phyloP scores from a whole-genome alignment of 2,888 invertebrate genomes.

The Hanleya hanleyi region DNA sequence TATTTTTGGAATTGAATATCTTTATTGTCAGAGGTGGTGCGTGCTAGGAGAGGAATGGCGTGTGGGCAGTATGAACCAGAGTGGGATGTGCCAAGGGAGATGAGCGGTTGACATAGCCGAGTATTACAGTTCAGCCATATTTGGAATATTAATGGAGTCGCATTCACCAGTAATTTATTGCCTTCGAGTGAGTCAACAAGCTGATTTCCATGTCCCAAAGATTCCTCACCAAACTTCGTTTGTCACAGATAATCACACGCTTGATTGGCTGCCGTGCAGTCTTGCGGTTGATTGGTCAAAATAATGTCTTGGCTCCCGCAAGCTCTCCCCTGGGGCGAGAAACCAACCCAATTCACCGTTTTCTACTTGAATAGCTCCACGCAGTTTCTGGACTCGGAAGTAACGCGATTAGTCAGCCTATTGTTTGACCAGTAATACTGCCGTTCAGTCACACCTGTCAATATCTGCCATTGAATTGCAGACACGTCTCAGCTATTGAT shows the following conservation, averaged over 20 bases:
- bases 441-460: too few relatives aligned
- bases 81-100: too few relatives aligned
- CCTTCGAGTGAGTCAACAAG: constrained; percentile 3
- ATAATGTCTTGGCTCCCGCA: neutral
- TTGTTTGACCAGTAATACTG: too few relatives aligned
- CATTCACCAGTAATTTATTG: constrained; percentile 1
- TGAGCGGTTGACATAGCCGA: neutral
- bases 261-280: neutral
- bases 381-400: too few relatives aligned
- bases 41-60: too few relatives aligned
- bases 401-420: too few relatives aligned
- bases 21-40: neutral
- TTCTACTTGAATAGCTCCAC: too few relatives aligned
- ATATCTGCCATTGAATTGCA: too few relatives aligned
- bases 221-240: neutral
- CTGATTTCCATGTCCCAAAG: constrained; percentile 3
- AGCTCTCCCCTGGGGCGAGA: neutral
- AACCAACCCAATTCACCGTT: too few relatives aligned
- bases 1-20: neutral
- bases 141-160: neutral
- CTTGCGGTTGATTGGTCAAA: neutral
- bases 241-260: constrained; percentile 5
- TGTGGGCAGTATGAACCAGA: too few relatives aligned
- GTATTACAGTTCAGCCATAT: neutral
- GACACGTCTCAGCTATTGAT: too few relatives aligned